A percentile compares a stretch with the other conserved stretches of the same genome.
Conservation (phyloP, 2,888 invertebrate genomes). For the Amiota mariae region DNA sequence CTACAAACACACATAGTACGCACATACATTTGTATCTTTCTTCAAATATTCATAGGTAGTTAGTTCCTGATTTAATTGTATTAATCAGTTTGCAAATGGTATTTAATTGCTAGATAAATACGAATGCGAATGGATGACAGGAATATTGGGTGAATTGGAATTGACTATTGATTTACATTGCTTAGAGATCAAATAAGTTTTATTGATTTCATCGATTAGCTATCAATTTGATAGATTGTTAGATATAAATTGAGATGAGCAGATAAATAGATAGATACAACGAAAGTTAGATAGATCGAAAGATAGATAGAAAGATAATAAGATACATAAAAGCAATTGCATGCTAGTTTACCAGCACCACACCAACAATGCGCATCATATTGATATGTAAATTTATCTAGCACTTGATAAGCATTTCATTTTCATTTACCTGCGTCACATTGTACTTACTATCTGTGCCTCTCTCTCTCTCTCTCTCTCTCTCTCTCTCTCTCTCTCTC, state of each 20-base stretch:
- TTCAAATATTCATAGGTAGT: no score
- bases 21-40: no score
- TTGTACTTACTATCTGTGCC: no score
- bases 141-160: background rate
- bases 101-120: background rate
- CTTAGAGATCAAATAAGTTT: slow-evolving; percentile 15
- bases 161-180: background rate
- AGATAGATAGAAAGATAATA: background rate
- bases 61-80: no score
- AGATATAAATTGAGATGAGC: background rate
- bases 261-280: background rate
- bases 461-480: background rate
- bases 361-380: slow-evolving; percentile 15
- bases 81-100: slow-evolving; percentile 13
- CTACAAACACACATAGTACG: no score
- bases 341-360: slow-evolving; percentile 36
- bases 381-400: slow-evolving; percentile 54
- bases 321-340: slow-evolving; percentile 55
- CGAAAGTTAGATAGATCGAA: background rate
- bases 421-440: slow-evolving; percentile 38
- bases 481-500: no score
- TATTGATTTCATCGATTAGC: slow-evolving; percentile 63
- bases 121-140: no score
- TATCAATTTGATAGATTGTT: background rate
- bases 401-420: slow-evolving; percentile 59